Conservation (phyloP, 2,113 vertebrate species). For the Ivindomyrus marchei region DNA sequence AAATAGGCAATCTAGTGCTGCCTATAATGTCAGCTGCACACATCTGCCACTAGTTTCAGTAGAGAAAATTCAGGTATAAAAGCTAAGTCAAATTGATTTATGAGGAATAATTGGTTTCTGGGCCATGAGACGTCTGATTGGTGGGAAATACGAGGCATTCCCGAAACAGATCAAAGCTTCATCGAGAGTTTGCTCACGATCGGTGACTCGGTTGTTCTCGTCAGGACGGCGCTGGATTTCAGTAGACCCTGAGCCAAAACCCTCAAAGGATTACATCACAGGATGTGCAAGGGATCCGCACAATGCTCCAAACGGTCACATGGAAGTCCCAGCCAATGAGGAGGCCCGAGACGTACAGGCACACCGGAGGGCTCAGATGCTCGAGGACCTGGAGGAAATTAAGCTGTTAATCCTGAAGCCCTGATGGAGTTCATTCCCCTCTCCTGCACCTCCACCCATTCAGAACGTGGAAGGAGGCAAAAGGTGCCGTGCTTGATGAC, state of each 20-base stretch:
- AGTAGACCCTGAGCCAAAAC: neutral
- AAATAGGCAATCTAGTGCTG: neutral
- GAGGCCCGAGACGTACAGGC: neutral
- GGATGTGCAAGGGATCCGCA: neutral
- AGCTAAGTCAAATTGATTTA: neutral
- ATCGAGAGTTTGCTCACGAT: neutral
- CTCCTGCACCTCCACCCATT: no score
- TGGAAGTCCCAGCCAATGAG: neutral
- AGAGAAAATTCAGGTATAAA: neutral
- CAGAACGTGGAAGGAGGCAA: conserved; percentile 8
- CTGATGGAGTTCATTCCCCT: neutral
- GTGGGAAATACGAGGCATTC: neutral
- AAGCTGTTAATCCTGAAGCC: neutral
- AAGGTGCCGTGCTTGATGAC: conserved; percentile 26
- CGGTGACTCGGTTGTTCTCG: neutral
- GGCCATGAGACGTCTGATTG: neutral
- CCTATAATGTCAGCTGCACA: neutral
- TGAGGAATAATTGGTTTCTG: neutral
- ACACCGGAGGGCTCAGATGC: neutral
- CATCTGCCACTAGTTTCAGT: neutral
- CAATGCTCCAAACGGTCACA: neutral
- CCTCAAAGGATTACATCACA: neutral
- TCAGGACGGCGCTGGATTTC: neutral
- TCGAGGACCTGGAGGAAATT: neutral
- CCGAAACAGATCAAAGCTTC: neutral